Evolutionary conservation across 2,797 vertebrate genomes (phyloP).

Genomic region (Orestias chungarensis): DNA sequence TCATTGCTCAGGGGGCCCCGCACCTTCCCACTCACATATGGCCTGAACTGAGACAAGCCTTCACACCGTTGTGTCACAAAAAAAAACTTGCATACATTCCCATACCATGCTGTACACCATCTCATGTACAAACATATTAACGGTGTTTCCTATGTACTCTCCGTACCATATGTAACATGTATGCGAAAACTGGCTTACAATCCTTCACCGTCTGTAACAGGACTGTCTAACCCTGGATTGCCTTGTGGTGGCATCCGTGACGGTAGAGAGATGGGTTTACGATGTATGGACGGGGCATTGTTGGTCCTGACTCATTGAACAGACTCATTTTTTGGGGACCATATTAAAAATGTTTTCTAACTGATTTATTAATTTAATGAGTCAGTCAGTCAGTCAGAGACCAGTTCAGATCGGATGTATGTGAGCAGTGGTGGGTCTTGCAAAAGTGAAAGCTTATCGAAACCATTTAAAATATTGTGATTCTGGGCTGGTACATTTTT

Average conservation of each 20-base stretch:
- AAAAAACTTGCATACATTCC: conserved; percentile 40
- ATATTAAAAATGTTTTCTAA: too few relatives aligned
- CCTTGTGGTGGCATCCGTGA: conserved; percentile 59
- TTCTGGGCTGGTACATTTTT: not conserved
- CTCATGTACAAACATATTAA: conserved; percentile 42
- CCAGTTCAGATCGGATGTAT: not conserved
- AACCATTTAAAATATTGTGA: conserved; percentile 2
- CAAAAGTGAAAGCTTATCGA: not conserved
- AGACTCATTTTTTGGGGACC: not conserved
- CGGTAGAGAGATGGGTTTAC: conserved; percentile 41
- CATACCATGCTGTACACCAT: conserved; percentile 20
- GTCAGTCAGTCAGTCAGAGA: too few relatives aligned
- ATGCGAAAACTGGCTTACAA: conserved; percentile 42
- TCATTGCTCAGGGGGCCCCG: conserved; percentile 50
- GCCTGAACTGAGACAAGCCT: conserved; percentile 45
- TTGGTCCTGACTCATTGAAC: not conserved
- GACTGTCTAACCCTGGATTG: conserved; percentile 45
- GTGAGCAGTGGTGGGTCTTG: not conserved
- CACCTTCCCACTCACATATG: conserved; percentile 60
- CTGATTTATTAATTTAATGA: too few relatives aligned
- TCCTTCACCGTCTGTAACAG: conserved; percentile 60
- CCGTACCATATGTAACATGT: conserved; percentile 40
- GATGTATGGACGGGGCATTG: conserved; percentile 28
- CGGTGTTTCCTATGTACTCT: conserved; percentile 30
- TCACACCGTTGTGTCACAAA: conserved; percentile 65